A percentile compares a stretch with the other conserved stretches of the same genome.
These are phyloP conservation scores for Epizoanthus rinbou DNA, from an alignment of 92 coral and sea anemone genomes.

Conservation along the genomic window DNA sequence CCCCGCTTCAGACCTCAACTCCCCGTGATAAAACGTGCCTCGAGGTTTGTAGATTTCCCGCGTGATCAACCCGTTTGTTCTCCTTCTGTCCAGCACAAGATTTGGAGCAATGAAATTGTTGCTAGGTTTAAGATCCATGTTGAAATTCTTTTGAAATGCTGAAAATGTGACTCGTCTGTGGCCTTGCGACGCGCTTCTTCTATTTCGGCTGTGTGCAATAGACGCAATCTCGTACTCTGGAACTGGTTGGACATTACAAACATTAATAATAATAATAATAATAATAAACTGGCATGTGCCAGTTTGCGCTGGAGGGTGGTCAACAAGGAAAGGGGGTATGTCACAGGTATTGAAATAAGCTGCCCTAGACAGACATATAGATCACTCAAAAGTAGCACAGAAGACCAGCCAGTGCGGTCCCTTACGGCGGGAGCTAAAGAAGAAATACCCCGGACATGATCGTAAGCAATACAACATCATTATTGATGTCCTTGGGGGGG, in stretches of 20 bases:
- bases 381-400: no score
- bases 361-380: no score
- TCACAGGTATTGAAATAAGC: no score
- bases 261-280: no score
- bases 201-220: conserved; percentile 46
- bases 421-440: no score
- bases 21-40: conserved; percentile 72
- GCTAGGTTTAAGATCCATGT: conserved; percentile 56
- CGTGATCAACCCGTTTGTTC: conserved; percentile 42
- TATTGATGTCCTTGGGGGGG: no score
- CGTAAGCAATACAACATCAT: no score
- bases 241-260: conserved; percentile 42
- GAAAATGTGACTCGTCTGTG: conserved; percentile 38
- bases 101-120: conserved; percentile 52
- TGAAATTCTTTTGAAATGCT: conserved; percentile 61
- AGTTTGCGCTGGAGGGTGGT: no score
- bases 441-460: no score
- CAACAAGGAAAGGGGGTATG: no score
- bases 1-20: conserved; percentile 57
- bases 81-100: conserved; percentile 59
- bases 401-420: no score
- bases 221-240: conserved; percentile 69
- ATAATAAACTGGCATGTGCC: no score
- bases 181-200: conserved; percentile 37
- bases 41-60: conserved; percentile 58